phyloP scores from a whole-genome alignment of 2,888 invertebrate species.

The Periphyllus acericola region DNA sequence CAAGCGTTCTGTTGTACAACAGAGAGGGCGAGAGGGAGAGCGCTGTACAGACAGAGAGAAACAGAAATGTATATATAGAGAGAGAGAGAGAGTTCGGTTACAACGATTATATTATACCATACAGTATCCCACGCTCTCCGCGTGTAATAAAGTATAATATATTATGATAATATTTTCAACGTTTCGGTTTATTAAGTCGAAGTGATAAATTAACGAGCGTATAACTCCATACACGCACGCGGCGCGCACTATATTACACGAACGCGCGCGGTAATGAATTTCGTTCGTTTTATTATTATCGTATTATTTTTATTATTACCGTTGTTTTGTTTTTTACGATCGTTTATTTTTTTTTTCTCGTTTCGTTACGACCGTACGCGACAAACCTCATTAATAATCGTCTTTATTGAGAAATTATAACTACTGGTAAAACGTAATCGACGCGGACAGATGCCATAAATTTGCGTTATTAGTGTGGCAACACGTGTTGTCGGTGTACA shows the following conservation, averaged over 20 bases:
- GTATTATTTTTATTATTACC: background rate
- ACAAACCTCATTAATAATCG: conserved; percentile 51
- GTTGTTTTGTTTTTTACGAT: background rate
- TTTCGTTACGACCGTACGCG: background rate
- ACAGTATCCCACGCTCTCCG: conserved; percentile 15
- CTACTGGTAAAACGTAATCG: conserved; percentile 58
- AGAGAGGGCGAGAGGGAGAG: background rate
- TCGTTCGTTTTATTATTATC: conserved; percentile 12
- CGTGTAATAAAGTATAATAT: conserved; percentile 8
- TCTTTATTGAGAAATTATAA: conserved; percentile 51
- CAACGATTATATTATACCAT: background rate
- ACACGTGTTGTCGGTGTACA: conserved; percentile 33
- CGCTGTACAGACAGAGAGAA: no score
- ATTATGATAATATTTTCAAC: conserved; percentile 32
- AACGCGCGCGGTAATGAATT: conserved; percentile 11
- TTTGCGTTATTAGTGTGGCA: conserved; percentile 47
- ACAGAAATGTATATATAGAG: background rate
- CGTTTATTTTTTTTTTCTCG: no score
- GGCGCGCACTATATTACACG: background rate
- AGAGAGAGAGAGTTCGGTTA: background rate
- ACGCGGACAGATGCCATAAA: conserved; percentile 52
- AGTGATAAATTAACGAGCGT: conserved; percentile 38
- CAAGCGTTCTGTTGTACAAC: background rate
- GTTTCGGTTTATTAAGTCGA: conserved; percentile 31
- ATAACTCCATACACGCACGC: no score